Conservation (phyloP, 2,888 invertebrate genomes). For the Nomada fucata region DNA sequence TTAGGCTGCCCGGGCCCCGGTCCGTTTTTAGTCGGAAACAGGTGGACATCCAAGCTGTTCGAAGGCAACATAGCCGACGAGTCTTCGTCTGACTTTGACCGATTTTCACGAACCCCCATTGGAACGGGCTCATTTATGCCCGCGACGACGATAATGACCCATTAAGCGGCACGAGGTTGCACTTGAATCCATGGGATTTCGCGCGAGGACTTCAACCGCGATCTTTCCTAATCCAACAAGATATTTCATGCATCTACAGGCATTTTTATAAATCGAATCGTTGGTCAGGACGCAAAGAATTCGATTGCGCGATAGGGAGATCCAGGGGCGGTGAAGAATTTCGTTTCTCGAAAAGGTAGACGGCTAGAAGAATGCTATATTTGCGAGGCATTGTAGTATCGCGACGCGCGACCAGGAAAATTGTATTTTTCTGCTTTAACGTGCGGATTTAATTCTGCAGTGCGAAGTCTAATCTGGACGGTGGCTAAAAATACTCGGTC, state of each 20-base stretch:
- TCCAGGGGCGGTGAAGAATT: too few species aligned
- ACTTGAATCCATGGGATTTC: constrained; percentile 1
- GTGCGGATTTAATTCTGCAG: too few species aligned
- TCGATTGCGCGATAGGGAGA: too few species aligned
- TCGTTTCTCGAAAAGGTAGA: too few species aligned
- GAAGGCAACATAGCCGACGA: constrained; percentile 69
- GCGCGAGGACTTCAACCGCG: not conserved
- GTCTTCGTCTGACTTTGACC: constrained; percentile 82
- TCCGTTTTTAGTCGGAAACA: constrained; percentile 83
- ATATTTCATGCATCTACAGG: not conserved
- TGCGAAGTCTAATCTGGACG: constrained; percentile 75
- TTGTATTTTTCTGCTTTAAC: too few species aligned
- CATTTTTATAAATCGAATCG: too few species aligned
- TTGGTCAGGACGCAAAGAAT: too few species aligned
- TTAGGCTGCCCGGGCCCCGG: constrained; percentile 82
- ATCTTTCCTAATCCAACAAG: too few species aligned
- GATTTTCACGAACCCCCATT: constrained; percentile 76
- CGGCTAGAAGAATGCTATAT: too few species aligned
- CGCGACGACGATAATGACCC: constrained; percentile 75
- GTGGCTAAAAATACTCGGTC: constrained; percentile 82
- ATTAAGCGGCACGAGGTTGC: constrained; percentile 48
- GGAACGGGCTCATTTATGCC: constrained; percentile 49
- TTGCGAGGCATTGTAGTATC: too few species aligned
- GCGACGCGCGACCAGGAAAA: too few species aligned
- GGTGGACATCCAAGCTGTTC: constrained; percentile 78